Percentiles rank a stretch among this genome's conserved stretches.
phyloP scores from a whole-genome alignment of 2,113 vertebrate genomes.

The Zosterops pallidus region DNA sequence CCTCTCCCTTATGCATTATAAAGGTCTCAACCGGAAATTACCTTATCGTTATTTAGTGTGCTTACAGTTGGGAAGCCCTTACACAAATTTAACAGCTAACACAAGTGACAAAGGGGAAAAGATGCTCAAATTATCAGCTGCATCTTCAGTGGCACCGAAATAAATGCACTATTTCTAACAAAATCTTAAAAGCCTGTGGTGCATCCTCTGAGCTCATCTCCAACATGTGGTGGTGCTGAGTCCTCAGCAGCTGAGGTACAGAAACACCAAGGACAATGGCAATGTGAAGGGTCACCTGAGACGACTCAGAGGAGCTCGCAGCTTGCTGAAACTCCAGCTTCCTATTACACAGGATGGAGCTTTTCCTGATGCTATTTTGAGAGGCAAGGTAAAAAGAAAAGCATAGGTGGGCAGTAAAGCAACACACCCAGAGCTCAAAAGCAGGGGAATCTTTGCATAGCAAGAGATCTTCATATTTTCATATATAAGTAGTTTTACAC shows the following conservation, averaged over 20 bases:
- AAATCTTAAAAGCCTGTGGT: not conserved
- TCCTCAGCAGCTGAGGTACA: accelerated
- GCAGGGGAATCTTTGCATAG: not conserved
- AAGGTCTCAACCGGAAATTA: not conserved
- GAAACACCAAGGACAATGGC: not conserved
- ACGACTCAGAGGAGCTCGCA: accelerated
- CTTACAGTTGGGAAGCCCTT: not conserved
- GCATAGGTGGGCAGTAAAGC: not conserved
- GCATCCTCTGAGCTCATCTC: not conserved
- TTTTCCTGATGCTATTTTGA: not conserved
- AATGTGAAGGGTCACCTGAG: not conserved
- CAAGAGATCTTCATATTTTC: not conserved
- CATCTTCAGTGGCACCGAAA: not conserved
- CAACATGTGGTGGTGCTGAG: accelerated
- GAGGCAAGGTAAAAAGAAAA: not conserved
- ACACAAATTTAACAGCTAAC: not conserved
- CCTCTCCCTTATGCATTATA: not conserved
- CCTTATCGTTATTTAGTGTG: not conserved
- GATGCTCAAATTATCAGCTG: not conserved
- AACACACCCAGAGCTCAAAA: not conserved
- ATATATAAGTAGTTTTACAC: not conserved
- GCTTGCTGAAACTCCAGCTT: not conserved
- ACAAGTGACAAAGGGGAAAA: not conserved
- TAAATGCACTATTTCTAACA: not conserved
- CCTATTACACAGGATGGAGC: not conserved